phyloP scores from a whole-genome alignment of 2,797 vertebrate genomes.

The Peromyscus melanophrys region DNA sequence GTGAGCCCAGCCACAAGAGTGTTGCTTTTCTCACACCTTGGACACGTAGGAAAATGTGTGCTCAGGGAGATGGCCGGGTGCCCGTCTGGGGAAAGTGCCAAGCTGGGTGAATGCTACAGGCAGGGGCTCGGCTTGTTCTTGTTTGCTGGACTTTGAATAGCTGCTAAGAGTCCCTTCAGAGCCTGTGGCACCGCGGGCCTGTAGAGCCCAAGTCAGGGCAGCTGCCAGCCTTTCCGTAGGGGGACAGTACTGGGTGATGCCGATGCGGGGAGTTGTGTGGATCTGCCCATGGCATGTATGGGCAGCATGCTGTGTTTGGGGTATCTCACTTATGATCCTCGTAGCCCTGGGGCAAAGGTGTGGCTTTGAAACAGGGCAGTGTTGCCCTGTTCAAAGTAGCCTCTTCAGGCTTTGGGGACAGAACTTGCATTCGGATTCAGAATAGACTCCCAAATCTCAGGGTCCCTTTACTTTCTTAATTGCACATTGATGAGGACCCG shows the following conservation, averaged over 20 bases:
- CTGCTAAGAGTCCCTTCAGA: slow-evolving; percentile 79
- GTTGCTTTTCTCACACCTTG: slow-evolving; percentile 85
- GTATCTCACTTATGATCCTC: not conserved
- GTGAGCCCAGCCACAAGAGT: slow-evolving; percentile 75
- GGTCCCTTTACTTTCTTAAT: not conserved
- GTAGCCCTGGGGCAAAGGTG: not conserved
- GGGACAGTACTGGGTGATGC: fast-evolving
- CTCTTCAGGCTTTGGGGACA: not conserved
- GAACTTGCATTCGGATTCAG: not conserved
- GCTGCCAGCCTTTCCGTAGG: not conserved
- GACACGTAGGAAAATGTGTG: slow-evolving; percentile 85
- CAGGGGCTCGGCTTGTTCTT: slow-evolving; percentile 53
- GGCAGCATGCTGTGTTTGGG: not conserved
- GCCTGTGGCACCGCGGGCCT: not conserved
- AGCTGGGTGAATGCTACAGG: slow-evolving; percentile 69
- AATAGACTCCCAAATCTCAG: not conserved
- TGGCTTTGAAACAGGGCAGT: not conserved
- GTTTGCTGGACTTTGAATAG: slow-evolving; percentile 69
- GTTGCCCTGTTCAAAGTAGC: not conserved
- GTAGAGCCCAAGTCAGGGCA: not conserved
- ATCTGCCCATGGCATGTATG: not conserved
- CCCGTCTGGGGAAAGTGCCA: slow-evolving; percentile 80
- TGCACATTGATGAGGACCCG: not conserved
- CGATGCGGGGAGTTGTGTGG: not conserved
- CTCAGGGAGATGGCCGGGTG: slow-evolving; percentile 71